Evolutionary conservation across 64 coral and sea anemone species (phyloP).

Genomic region (Montipora sp.): DNA sequence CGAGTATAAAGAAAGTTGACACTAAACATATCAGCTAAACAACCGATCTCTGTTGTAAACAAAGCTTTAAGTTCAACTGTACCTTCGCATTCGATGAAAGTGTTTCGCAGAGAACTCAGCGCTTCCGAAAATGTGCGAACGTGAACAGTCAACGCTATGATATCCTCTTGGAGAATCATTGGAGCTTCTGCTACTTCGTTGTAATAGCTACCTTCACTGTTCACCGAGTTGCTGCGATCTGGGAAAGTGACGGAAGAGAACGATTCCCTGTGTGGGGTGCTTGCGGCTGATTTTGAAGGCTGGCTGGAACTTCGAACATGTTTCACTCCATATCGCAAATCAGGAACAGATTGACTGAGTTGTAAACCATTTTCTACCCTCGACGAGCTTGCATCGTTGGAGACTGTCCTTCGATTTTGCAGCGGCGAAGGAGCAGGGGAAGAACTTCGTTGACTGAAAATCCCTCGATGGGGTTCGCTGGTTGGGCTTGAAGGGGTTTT

Average conservation of each 20-base stretch:
- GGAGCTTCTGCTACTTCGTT: conserved; percentile 75
- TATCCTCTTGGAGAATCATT: conserved; percentile 94
- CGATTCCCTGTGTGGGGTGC: conserved; percentile 70
- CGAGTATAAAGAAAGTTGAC: conserved; percentile 11
- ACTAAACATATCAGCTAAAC: conserved; percentile 19
- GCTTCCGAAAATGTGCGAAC: conserved; percentile 91
- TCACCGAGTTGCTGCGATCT: conserved; percentile 91
- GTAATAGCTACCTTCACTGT: conserved; percentile 88
- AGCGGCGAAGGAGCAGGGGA: conserved; percentile 27
- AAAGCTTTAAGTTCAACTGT: not conserved
- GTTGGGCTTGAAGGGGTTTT: conserved; percentile 40
- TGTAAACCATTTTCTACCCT: conserved; percentile 39
- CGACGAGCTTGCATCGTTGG: conserved; percentile 11
- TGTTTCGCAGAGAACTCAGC: conserved; percentile 70
- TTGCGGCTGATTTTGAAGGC: not conserved
- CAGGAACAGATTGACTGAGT: conserved; percentile 9
- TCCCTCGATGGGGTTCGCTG: conserved; percentile 13
- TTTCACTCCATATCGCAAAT: conserved; percentile 45
- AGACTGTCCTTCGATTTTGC: conserved; percentile 26
- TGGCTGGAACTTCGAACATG: conserved; percentile 25
- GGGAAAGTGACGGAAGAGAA: conserved; percentile 59
- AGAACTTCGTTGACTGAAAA: conserved; percentile 18
- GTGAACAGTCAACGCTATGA: conserved; percentile 81
- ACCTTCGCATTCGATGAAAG: conserved; percentile 87
- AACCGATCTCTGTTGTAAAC: not conserved